Evolutionary conservation across 1,140 invertebrate species (phyloP), one percentile per base, ranked within the genome.

Genomic region (Hesperophylax magnus): DNA sequence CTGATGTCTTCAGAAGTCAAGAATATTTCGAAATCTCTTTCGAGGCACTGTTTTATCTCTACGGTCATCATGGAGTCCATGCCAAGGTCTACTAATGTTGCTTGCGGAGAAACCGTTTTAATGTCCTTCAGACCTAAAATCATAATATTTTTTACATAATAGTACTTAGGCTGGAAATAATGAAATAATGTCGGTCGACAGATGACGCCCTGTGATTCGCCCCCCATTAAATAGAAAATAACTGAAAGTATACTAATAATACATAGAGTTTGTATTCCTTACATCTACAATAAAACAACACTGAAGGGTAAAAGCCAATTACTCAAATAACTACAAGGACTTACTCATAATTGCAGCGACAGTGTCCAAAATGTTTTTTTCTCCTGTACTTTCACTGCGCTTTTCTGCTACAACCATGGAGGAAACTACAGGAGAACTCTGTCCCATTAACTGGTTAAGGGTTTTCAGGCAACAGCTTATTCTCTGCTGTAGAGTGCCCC

Each of bases 21-120:
- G 84, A 93, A 92, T 54, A 97, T 87, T 86, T 97, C 95, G 88
- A 94, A 96, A 86, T 96, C 94, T 86, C 95, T 89, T 86, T 97
- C 96, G 6, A 97, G 87, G 0, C 94, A 94, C 87, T 97, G 95
- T 85, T 97, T 96, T 79, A 97, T 95, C 89, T 97, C 96, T 1
- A 97, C 95, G 6, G 94, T 95, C 94, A 97, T 97, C 86, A 98
- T 92, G 20, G 95, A 97, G 88, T 98, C 97, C 91, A 98, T 94
- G 71, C 97, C 96, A 60, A 97, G 91, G 88, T 98, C 97, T 20
- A 95, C 94, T 0, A 98, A 89, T 0, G 94, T 94, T 34, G 89
- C 87, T 80, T 90, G 89, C 69, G 88, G 88, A 0, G 89, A 90
- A 20, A 90, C 88, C 0, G 87, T 89, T 86, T 90, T 90, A 78